Evolutionary conservation across 1,140 invertebrate genomes (phyloP), one percentile per base, ranked within the genome.

Genomic region (Brachystomella parvula): DNA sequence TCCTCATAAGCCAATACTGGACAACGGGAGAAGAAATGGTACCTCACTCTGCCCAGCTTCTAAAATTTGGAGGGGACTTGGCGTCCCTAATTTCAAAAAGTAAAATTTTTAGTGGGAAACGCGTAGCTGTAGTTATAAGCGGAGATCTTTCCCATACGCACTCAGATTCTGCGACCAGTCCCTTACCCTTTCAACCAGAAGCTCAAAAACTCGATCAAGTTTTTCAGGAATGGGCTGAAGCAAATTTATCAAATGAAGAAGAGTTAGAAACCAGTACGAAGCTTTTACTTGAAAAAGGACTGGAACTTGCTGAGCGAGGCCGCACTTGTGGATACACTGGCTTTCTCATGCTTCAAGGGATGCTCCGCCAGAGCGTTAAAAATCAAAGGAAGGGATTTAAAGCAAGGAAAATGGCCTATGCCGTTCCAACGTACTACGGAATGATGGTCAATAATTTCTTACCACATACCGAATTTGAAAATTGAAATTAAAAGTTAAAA

Each of bases 361-460:
- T 71, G 12, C 6, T 68, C 2, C 3, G 19, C n/a, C 3, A 58
- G 2, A 33, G 39, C 33, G 56, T 21, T 58, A 47, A 47, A 24
- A 12, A 32, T 17, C 1, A 33, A 30, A 57, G 47, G 28, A 3
- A 47, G 3, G n/a, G 30, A 35, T 63, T 62, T 56, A 56, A 65
- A 32, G 47, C 53, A 30, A 65, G 33, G 26, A 3, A 63, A 33
- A 12, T 32, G 3, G 32, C 47, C 3, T 71, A 71, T 60, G 33
- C 33, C 24, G 66, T 58, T 15, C 69, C 69, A 1, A 65, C 69
- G 26, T 71, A 71, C 31, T 71, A 61, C 32, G 69, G 69, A 21
- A 71, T 71, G 69, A 57, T 68, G 57, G 33, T 47, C 19, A 47
- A 33, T 47, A 31, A 32, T 49, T 65, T 17, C 12, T 6, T 32